Evolutionary conservation across 1,140 invertebrate species (phyloP).

Genomic region (Zaprionus kolodkinae): DNA sequence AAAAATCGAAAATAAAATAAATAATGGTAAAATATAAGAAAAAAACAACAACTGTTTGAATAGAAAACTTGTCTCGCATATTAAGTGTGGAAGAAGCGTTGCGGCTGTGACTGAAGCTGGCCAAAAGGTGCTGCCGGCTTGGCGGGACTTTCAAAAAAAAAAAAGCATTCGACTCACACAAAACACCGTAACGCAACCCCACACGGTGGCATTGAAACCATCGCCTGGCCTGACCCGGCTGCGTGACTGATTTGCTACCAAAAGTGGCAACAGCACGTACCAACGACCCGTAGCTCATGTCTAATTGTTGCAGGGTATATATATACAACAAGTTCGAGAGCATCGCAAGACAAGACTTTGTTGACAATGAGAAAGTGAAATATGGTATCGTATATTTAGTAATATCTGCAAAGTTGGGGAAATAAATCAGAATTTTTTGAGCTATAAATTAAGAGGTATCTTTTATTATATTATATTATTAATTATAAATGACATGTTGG

Average conservation of each 20-base stretch:
- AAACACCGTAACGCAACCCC: conserved; percentile 24
- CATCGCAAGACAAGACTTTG: background rate
- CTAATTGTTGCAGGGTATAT: conserved; percentile 9
- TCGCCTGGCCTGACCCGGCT: conserved; percentile 11
- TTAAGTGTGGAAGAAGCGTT: conserved; percentile 48
- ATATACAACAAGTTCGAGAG: background rate
- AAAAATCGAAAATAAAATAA: conserved; percentile 45
- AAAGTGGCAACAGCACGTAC: conserved; percentile 10
- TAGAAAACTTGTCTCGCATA: conserved; percentile 58
- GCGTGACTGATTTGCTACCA: conserved; percentile 37
- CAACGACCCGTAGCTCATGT: conserved; percentile 11
- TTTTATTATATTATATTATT: too few species aligned
- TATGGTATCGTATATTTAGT: background rate
- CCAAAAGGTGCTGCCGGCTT: conserved; percentile 61
- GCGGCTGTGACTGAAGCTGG: conserved; percentile 49
- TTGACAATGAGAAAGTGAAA: background rate
- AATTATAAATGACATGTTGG: too few species aligned
- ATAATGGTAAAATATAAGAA: conserved; percentile 36
- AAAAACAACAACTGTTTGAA: conserved; percentile 29
- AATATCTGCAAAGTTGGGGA: too few species aligned
- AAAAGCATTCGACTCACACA: conserved; percentile 30
- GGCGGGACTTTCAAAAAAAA: conserved; percentile 54
- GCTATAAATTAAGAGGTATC: too few species aligned
- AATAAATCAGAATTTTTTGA: too few species aligned
- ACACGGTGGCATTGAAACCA: conserved; percentile 60